These are phyloP conservation scores for Drosophila melanosoma DNA, from an alignment of 2,888 invertebrate genomes.

Conservation along the genomic window DNA sequence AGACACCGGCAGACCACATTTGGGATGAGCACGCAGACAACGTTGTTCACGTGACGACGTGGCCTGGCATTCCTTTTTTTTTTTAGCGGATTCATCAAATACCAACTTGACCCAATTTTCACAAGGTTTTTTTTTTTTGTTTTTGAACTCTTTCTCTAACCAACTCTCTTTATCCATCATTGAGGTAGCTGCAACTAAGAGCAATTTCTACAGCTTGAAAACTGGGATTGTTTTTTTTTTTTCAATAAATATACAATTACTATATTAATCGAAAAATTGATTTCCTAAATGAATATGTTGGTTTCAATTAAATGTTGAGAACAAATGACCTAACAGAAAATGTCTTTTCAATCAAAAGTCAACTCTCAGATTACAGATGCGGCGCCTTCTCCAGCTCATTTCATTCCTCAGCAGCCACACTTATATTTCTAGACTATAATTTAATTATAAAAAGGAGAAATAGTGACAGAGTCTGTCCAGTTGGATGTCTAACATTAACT, in stretches of 20 bases:
- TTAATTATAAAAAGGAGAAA: background rate
- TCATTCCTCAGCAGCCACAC: background rate
- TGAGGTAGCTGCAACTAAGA: background rate
- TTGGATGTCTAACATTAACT: background rate
- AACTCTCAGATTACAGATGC: background rate
- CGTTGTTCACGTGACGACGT: constrained; percentile 11
- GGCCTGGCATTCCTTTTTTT: constrained; percentile 12
- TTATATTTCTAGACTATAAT: background rate
- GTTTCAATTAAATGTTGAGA: background rate
- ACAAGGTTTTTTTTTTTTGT: constrained; percentile 11
- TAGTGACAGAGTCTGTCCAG: background rate
- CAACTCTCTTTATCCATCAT: background rate
- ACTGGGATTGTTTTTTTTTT: background rate
- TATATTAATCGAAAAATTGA: background rate
- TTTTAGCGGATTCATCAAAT: constrained; percentile 42
- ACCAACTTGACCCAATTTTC: constrained; percentile 61
- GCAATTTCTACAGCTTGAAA: background rate
- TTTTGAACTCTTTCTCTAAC: background rate
- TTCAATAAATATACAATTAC: background rate
- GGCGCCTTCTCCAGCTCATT: background rate
- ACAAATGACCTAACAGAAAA: background rate
- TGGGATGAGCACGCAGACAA: constrained; percentile 28
- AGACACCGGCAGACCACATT: constrained; percentile 21
- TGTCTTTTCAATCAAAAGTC: background rate
- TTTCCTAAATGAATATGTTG: background rate